Base-by-base conservation (phyloP, 1,140 invertebrate genomes). In the Drosophila truncata region DNA sequence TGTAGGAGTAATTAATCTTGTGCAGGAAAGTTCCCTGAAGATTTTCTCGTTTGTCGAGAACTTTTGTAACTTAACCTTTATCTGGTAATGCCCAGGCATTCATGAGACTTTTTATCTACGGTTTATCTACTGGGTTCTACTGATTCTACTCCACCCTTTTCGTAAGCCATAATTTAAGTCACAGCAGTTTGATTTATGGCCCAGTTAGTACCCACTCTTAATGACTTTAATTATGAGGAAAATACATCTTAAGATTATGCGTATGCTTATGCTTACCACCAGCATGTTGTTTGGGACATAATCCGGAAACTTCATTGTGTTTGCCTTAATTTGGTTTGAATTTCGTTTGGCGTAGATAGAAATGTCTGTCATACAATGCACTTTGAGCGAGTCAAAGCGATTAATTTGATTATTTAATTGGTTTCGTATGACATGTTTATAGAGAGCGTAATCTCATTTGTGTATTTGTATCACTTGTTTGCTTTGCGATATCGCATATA, bases 251-350 rank as follows among this genome's bases (percentile, higher is more conserved):
- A 10, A 64, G 59, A 27, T 52, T 29, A 20, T 16, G 47, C 13
- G 57, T 61, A 61, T 16, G 47, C 13, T 61, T 61, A 61, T 67
- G 58, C 86, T 90, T 91, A 90, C 91, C 91, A 87, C 91, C 87
- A 91, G 67, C 72, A 92, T 90, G 73, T 92, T 92, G 73, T 92
- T 92, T 39, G 85, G 91, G 49, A 92, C 61, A 80, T 90, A 92
- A 81, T 92, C 87, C 75, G 91, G 87, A 88, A 92, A 92, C 73
- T 92, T 92, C 91, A 92, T 92, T 61, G 63, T 92, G 37, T 50
- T 57, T 65, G 55, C 47, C 57, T 42, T 70, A 25, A 66, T 57
- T 59, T 62, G 52, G 63, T 80, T 66, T 78, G 14, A 33, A n/a
- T 50, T 20, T 50, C 59, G 57, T 77, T 71, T 57, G 35, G 13